Conservation (phyloP, 2,888 invertebrate genomes). For the Oscheius sp. region DNA sequence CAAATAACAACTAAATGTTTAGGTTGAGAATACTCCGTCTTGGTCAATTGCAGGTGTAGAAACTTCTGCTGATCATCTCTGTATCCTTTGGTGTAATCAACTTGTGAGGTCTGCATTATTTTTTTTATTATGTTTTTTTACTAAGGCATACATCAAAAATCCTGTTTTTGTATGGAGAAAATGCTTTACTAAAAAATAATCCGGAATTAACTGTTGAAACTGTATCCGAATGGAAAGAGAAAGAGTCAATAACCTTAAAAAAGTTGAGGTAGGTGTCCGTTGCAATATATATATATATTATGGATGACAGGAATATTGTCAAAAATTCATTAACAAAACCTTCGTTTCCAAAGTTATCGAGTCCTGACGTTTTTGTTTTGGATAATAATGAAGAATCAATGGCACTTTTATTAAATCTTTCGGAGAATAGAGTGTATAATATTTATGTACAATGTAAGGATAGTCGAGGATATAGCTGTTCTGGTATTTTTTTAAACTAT, state of each 20-base stretch:
- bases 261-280: not conserved
- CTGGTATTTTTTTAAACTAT: not conserved
- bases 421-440: not conserved
- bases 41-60: conserved; percentile 41
- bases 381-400: not conserved
- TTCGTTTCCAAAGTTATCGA: too few species aligned
- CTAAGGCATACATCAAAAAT: conserved; percentile 10
- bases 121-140: not conserved
- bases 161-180: conserved; percentile 4
- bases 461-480: conserved; percentile 6
- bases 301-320: not conserved
- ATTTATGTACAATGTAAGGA: conserved; percentile 12
- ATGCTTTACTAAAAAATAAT: not conserved
- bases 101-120: conserved; percentile 52
- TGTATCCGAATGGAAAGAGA: not conserved
- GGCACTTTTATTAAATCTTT: not conserved
- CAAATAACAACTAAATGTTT: not conserved
- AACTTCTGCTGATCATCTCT: conserved; percentile 66
- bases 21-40: conserved; percentile 31
- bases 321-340: too few species aligned
- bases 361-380: not conserved
- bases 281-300: not conserved
- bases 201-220: not conserved
- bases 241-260: not conserved
- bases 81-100: conserved; percentile 71